These are phyloP conservation scores for Cyclina sinensis DNA, from an alignment of 1,140 invertebrate genomes.

Conservation along the genomic window DNA sequence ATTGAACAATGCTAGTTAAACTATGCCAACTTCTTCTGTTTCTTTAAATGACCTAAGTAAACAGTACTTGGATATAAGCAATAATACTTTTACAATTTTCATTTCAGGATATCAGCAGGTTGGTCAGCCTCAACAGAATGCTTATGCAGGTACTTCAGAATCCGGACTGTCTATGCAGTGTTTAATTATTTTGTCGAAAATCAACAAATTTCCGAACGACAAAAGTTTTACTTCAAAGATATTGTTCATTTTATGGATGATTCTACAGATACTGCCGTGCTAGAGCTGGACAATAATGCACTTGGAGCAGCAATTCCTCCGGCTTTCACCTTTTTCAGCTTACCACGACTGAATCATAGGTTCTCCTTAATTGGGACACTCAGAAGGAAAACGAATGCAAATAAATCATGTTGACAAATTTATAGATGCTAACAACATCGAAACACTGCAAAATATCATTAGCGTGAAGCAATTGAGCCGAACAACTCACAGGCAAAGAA, in stretches of 20 bases:
- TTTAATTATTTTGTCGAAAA: background rate
- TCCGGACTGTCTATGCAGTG: background rate
- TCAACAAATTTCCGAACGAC: background rate
- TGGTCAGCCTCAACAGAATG: background rate
- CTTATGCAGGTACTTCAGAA: background rate
- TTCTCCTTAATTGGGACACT: slow-evolving; percentile 26
- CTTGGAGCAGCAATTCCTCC: background rate
- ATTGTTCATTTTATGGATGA: slow-evolving; percentile 26
- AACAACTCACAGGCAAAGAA: background rate
- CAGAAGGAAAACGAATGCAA: slow-evolving; percentile 14
- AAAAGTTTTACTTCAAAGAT: slow-evolving; percentile 10
- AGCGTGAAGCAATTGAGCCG: background rate
- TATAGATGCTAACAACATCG: background rate
- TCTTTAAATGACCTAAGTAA: no score
- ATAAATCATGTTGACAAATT: slow-evolving; percentile 16
- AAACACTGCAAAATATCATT: slow-evolving; percentile 33
- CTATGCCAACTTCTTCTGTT: no score
- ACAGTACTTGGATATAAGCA: background rate
- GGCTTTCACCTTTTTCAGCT: slow-evolving; percentile 23
- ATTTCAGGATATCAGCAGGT: slow-evolving; percentile 26
- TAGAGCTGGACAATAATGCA: slow-evolving; percentile 19
- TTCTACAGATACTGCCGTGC: slow-evolving; percentile 20
- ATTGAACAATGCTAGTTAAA: no score
- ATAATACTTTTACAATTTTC: background rate
- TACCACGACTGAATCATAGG: slow-evolving; percentile 2